Percentiles rank a stretch among this genome's conserved stretches.
phyloP scores from a whole-genome alignment of 1,140 invertebrate species.

The Cyclina sinensis region DNA sequence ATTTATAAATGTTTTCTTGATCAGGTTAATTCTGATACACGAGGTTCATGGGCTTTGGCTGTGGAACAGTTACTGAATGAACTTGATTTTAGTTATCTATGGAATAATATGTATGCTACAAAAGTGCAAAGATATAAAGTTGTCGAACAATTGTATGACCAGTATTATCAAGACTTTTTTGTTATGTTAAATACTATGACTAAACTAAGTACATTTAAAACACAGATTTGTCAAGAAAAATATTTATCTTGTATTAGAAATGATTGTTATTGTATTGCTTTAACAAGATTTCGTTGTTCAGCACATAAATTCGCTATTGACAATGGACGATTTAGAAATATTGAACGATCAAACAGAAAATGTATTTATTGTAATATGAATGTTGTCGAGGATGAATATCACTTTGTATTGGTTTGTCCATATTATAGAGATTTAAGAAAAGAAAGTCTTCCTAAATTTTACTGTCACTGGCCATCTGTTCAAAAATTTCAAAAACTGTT shows the following conservation, averaged over 20 bases:
- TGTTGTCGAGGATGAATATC: too few relatives aligned
- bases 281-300: constrained; percentile 22
- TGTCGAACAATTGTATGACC: not conserved
- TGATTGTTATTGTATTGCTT: not conserved
- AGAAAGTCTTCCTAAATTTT: too few relatives aligned
- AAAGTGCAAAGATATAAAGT: not conserved
- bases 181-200: not conserved
- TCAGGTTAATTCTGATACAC: not conserved
- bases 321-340: not conserved
- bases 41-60: not conserved
- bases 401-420: too few relatives aligned
- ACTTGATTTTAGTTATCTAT: not conserved
- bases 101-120: not conserved
- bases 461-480: too few relatives aligned
- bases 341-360: not conserved
- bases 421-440: too few relatives aligned
- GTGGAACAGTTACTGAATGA: constrained; percentile 12
- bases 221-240: not conserved
- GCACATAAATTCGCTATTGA: not conserved
- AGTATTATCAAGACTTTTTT: not conserved
- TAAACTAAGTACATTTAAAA: not conserved
- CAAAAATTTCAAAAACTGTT: too few relatives aligned
- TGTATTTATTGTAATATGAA: constrained; percentile 16
- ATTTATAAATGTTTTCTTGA: not conserved
- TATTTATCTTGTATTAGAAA: constrained; percentile 5